Evolutionary conservation across 2,113 vertebrate species (phyloP), one percentile per base, ranked within the genome.

Genomic region (Micromys minutus): DNA sequence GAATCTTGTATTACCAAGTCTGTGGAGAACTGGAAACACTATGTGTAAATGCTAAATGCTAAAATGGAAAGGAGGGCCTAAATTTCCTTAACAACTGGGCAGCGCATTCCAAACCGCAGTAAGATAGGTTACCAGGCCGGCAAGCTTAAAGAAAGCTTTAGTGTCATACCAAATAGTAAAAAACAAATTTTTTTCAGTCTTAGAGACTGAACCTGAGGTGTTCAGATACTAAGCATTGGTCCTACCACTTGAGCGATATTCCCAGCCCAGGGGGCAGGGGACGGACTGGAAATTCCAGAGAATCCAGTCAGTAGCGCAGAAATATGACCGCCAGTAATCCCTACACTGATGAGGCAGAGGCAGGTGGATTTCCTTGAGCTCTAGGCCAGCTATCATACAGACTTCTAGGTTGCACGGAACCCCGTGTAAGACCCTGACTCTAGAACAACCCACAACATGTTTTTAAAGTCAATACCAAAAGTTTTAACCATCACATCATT

Each of bases 71-170:
- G 39, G 17, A 34, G 5, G 61, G 10, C 42, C 45, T 74, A 88
- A 72, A 87, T 42, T 17, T 12, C 34, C 42, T 4, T 19, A 81
- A 42, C 22, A 45, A 42, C 21, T 42, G 5, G 9, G 36, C 34
- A 47, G 88, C 50, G 61, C 26, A 50, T 87, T 77, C 17, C 87
- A 94, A 95, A 95, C 87, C 36, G 95, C 95, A 90, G 39, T 7
- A 59, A 12, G 19, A 21, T 4, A 36, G 34, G 22, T 0, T 75
- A 45, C 16, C 2, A 95, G 29, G 1, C 65, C 15, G 57, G 31
- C 36, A 67, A 94, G 36, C 39, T 39, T 85, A 8, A 89, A 47
- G 26, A 77, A 67, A 96, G 87, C 16, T 3, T 50, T 74, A 24
- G 83, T 36, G 21, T 45, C 12, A 45, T 24, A 59, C 69, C 90